Percentiles rank a stretch among this genome's conserved stretches.
Conservation (phyloP, 2,113 vertebrate genomes). For the Labeo catla region DNA sequence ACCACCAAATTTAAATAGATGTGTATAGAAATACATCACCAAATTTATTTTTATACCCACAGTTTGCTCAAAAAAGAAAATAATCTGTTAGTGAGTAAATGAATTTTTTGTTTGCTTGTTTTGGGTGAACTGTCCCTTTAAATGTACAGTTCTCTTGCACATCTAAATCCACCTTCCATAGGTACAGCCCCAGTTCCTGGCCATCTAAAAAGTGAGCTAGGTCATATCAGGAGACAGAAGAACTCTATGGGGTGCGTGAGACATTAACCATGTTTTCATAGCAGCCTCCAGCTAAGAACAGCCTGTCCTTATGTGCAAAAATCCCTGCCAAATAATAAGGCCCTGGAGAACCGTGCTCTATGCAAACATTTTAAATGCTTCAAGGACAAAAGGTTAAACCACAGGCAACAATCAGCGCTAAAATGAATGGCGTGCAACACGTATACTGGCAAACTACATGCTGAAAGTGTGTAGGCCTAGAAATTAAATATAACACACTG, state of each 20-base stretch:
- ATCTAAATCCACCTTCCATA: constrained; percentile 1
- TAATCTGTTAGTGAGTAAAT: neutral
- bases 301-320: constrained; percentile 57
- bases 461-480: constrained; percentile 39
- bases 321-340: constrained; percentile 56
- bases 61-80: neutral
- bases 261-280: constrained; percentile 60
- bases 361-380: constrained; percentile 53
- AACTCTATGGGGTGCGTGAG: constrained; percentile 55
- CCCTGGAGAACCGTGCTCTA: constrained; percentile 53
- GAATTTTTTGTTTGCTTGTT: neutral
- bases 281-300: constrained; percentile 60
- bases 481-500: constrained; percentile 33
- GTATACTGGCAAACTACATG: constrained; percentile 1
- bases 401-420: constrained; percentile 39
- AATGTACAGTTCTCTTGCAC: neutral
- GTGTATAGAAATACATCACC: neutral
- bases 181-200: neutral
- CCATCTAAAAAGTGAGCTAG: constrained; percentile 26
- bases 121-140: neutral
- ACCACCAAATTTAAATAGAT: neutral
- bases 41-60: neutral
- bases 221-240: constrained; percentile 52
- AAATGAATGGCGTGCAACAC: constrained; percentile 20
- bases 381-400: constrained; percentile 64